Evolutionary conservation across 2,888 invertebrate genomes (phyloP).

Genomic region (Metallyticus violacea): DNA sequence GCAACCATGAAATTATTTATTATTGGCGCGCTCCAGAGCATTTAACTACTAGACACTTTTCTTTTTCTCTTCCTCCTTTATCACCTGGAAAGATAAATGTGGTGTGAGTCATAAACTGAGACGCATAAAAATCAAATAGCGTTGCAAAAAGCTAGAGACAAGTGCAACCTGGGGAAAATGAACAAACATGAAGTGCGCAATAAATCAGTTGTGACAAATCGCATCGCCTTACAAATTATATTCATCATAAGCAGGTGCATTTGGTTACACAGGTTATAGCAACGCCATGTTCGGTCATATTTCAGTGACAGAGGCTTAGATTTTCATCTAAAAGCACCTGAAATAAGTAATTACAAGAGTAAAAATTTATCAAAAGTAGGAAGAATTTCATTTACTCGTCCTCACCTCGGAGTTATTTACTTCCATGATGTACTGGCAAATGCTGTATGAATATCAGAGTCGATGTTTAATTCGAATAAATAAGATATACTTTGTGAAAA

Average conservation of each 20-base stretch:
- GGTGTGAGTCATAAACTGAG: background rate
- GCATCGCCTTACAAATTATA: background rate
- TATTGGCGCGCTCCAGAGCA: background rate
- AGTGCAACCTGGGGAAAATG: background rate
- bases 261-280: background rate
- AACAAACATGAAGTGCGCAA: background rate
- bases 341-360: too few species aligned
- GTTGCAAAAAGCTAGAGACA: background rate
- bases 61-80: background rate
- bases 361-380: too few species aligned
- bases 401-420: too few species aligned
- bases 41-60: background rate
- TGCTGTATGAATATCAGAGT: too few species aligned
- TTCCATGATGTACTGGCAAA: too few species aligned
- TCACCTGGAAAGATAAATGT: background rate
- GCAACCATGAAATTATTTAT: background rate
- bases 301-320: too few species aligned
- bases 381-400: too few species aligned
- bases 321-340: too few species aligned
- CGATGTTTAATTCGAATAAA: too few species aligned
- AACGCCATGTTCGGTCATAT: background rate
- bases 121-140: background rate
- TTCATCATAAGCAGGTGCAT: background rate
- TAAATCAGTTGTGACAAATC: background rate
- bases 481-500: too few species aligned